Evolutionary conservation across 2,113 vertebrate species (phyloP).

Genomic region (Oryzias curvinotus): DNA sequence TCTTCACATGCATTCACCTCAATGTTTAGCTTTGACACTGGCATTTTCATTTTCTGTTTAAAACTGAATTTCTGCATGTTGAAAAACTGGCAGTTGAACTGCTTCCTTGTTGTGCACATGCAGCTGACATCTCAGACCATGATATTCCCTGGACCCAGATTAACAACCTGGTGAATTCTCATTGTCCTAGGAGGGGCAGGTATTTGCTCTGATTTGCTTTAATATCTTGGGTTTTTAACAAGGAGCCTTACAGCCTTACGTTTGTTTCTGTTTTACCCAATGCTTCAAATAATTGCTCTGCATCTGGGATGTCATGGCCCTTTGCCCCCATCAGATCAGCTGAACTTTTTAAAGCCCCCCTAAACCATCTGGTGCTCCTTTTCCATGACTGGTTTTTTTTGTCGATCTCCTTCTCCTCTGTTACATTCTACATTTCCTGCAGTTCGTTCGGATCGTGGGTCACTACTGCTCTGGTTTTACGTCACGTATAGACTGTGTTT

Average conservation of each 20-base stretch:
- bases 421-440: too few species aligned
- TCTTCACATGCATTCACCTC: not conserved
- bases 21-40: not conserved
- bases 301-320: constrained; percentile 3
- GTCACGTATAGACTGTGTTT: too few species aligned
- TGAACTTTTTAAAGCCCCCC: not conserved
- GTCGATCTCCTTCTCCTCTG: too few species aligned
- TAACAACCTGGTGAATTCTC: constrained; percentile 1
- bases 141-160: too few species aligned
- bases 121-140: not conserved
- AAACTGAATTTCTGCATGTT: not conserved
- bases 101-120: constrained; percentile 1
- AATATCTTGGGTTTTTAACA: too few species aligned
- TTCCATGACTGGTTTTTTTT: too few species aligned
- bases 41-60: not conserved
- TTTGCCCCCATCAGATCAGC: not conserved
- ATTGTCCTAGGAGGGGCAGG: not conserved
- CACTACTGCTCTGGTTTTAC: too few species aligned
- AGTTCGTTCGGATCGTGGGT: too few species aligned
- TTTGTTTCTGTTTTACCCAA: not conserved
- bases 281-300: not conserved
- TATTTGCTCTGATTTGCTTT: not conserved
- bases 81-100: constrained; percentile 1
- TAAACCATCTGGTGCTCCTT: too few species aligned
- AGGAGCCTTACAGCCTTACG: not conserved